phyloP scores from a whole-genome alignment of 2,797 vertebrate species.

The Chloroceryle amazona region DNA sequence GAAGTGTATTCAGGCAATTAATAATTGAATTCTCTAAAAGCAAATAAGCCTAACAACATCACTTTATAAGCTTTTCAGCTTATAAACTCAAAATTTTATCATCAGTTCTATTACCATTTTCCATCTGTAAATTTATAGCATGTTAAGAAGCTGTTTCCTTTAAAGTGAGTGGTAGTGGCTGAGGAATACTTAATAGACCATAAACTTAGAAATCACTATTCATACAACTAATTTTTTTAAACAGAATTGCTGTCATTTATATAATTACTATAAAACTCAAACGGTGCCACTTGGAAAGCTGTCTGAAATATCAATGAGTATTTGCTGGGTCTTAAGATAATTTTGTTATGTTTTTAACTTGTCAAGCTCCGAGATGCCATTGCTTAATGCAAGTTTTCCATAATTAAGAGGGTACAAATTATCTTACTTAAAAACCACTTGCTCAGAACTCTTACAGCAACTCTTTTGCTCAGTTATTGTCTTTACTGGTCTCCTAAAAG shows the following conservation, averaged over 20 bases:
- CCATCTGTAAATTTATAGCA: background rate
- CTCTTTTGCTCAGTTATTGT: background rate
- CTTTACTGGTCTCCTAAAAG: background rate
- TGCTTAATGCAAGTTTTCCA: background rate
- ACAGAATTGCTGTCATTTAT: constrained; percentile 18
- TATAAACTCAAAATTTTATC: background rate
- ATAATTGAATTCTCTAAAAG: background rate
- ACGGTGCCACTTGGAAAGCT: background rate
- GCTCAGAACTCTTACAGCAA: background rate
- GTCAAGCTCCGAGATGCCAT: background rate
- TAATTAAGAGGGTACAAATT: constrained; percentile 1
- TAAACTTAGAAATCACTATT: constrained; percentile 8
- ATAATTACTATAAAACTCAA: background rate
- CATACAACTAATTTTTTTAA: background rate
- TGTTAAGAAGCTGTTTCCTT: background rate
- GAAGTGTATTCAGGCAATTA: background rate
- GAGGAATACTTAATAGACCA: background rate
- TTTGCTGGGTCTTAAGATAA: background rate
- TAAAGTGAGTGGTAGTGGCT: background rate
- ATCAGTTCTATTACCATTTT: background rate
- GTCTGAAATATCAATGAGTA: background rate
- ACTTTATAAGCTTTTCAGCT: background rate
- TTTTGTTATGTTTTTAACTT: background rate
- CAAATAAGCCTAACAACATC: background rate
- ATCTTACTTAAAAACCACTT: background rate